These are phyloP conservation scores for Halcyon senegalensis DNA, from an alignment of 2,113 vertebrate genomes.

Conservation along the genomic window DNA sequence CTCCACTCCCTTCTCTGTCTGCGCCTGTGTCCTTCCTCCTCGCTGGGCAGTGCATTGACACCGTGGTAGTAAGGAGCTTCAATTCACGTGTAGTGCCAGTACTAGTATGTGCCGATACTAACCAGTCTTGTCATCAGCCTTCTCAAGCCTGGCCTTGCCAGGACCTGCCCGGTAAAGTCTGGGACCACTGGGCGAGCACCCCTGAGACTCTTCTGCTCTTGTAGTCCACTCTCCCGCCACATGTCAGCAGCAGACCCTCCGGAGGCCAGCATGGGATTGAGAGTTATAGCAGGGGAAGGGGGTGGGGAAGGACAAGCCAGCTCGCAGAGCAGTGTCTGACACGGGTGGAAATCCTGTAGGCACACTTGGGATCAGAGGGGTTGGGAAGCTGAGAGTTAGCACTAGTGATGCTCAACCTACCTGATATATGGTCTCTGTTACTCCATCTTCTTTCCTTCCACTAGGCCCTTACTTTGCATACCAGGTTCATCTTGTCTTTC, in stretches of 20 bases:
- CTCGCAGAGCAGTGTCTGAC: background rate
- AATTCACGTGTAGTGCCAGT: background rate
- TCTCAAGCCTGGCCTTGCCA: background rate
- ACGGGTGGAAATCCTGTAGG: background rate
- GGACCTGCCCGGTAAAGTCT: background rate
- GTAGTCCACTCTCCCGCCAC: background rate
- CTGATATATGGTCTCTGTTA: background rate
- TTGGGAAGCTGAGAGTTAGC: background rate
- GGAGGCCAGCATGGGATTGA: accelerated
- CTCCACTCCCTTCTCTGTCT: background rate
- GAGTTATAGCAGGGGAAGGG: background rate
- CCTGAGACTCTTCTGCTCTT: background rate
- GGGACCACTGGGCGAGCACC: accelerated
- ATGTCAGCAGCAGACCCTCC: background rate
- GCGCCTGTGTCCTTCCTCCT: accelerated
- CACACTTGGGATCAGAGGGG: background rate
- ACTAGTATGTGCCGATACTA: accelerated
- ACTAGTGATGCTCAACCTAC: background rate
- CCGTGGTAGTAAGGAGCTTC: accelerated
- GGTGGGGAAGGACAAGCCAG: background rate
- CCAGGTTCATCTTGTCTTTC: background rate
- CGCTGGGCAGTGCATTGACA: background rate
- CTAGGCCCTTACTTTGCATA: background rate
- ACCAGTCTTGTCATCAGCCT: background rate
- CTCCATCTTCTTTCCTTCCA: background rate